These are phyloP conservation scores for Gnathonemus longibarbis DNA, from an alignment of 2,113 vertebrate genomes.

Conservation along the genomic window DNA sequence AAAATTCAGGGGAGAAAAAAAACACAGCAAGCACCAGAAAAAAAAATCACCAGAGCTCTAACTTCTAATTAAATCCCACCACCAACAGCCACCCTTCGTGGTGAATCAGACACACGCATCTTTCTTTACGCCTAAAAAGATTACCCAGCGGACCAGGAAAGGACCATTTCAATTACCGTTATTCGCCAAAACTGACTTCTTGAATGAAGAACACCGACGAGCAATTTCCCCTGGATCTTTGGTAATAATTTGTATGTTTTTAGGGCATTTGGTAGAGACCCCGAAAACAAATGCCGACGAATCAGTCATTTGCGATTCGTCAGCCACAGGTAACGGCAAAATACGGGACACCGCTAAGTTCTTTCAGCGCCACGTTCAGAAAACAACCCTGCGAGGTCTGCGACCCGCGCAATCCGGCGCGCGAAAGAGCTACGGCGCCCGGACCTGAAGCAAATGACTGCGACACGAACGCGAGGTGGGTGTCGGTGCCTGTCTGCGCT, in stretches of 20 bases:
- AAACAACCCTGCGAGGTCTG: background rate
- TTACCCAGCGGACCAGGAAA: background rate
- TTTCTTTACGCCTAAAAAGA: background rate
- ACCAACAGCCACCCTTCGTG: background rate
- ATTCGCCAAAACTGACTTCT: background rate
- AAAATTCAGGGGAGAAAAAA: background rate
- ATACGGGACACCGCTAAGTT: background rate
- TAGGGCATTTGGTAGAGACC: background rate
- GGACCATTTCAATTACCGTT: background rate
- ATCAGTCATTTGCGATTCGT: background rate
- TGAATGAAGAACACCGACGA: background rate
- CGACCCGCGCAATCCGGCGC: background rate
- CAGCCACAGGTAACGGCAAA: background rate
- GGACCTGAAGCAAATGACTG: background rate
- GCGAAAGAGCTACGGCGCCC: background rate
- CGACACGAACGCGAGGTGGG: background rate
- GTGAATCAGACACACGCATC: background rate
- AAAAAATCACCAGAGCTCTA: background rate
- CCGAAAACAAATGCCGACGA: background rate
- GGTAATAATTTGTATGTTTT: conserved; percentile 17
- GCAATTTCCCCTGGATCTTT: conserved; percentile 20
- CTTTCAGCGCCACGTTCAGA: background rate
- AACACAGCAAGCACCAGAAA: background rate
- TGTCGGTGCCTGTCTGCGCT: background rate
- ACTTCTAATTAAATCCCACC: background rate